phyloP scores from a whole-genome alignment of 2,113 vertebrate species.

The Anguilla japonica region DNA sequence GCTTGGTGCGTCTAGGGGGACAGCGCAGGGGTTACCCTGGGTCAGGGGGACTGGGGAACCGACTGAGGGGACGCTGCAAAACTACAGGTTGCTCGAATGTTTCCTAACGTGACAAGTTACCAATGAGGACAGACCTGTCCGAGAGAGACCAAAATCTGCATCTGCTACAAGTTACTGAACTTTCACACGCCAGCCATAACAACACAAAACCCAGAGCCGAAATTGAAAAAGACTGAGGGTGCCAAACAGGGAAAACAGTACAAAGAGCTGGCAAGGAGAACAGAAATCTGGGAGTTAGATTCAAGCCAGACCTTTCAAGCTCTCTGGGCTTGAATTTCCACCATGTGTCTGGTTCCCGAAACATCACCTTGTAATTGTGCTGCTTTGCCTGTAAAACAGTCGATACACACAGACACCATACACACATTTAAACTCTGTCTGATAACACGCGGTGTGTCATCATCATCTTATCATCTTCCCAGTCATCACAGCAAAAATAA shows the following conservation, averaged over 20 bases:
- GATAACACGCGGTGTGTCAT: not conserved
- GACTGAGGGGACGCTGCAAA: not conserved
- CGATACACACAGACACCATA: not conserved
- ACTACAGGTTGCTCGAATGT: not conserved
- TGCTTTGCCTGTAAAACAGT: conserved; percentile 77
- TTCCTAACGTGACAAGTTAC: not conserved
- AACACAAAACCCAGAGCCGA: not conserved
- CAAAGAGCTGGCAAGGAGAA: not conserved
- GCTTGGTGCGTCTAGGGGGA: conserved; percentile 77
- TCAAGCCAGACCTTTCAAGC: conserved; percentile 81
- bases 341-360: conserved; percentile 93
- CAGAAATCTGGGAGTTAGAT: not conserved
- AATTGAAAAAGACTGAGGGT: not conserved
- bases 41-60: not conserved
- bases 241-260: not conserved
- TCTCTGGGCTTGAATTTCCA: conserved; percentile 95
- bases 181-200: not conserved
- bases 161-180: not conserved
- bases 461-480: too few species aligned
- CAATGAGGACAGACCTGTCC: not conserved
- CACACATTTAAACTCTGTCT: not conserved
- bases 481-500: too few species aligned
- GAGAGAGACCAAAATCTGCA: not conserved
- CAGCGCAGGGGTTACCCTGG: not conserved
- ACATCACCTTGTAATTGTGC: conserved; percentile 86